A percentile compares a stretch with the other conserved stretches of the same genome.
Evolutionary conservation across 2,797 vertebrate species (phyloP).

Genomic region (Enteromius mattozi): DNA sequence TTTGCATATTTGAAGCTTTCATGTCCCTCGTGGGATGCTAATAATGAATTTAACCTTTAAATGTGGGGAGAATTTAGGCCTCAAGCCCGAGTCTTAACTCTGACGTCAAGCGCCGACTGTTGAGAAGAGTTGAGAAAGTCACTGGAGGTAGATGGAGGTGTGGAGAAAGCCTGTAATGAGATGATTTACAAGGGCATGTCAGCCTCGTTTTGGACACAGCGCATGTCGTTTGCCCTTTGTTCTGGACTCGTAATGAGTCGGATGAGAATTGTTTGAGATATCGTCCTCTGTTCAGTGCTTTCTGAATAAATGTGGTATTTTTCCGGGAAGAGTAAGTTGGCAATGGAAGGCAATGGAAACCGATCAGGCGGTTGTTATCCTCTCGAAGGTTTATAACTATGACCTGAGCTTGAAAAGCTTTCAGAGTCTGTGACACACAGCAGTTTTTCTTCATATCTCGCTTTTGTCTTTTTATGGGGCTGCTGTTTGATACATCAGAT

Average conservation of each 20-base stretch:
- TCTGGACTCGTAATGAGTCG: neutral
- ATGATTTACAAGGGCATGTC: conserved; percentile 14
- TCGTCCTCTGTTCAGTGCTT: neutral
- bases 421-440: conserved; percentile 27
- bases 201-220: conserved; percentile 6
- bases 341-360: conserved; percentile 20
- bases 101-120: neutral
- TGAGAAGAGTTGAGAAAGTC: conserved; percentile 29
- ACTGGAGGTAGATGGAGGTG: neutral
- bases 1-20: conserved; percentile 40
- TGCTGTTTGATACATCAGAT: conserved; percentile 44
- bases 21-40: conserved; percentile 16
- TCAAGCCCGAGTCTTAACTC: conserved; percentile 22
- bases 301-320: neutral
- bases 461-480: conserved; percentile 34
- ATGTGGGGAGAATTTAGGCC: conserved; percentile 10
- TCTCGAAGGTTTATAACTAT: conserved; percentile 48
- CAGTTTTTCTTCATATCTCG: conserved; percentile 35
- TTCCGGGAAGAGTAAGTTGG: neutral
- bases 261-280: neutral
- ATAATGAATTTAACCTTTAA: conserved; percentile 49
- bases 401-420: conserved; percentile 39
- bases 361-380: conserved; percentile 41
- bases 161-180: conserved; percentile 15
- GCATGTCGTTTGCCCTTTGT: neutral